Conservation (phyloP, 2,888 invertebrate genomes). For the Drosophila cracens region DNA sequence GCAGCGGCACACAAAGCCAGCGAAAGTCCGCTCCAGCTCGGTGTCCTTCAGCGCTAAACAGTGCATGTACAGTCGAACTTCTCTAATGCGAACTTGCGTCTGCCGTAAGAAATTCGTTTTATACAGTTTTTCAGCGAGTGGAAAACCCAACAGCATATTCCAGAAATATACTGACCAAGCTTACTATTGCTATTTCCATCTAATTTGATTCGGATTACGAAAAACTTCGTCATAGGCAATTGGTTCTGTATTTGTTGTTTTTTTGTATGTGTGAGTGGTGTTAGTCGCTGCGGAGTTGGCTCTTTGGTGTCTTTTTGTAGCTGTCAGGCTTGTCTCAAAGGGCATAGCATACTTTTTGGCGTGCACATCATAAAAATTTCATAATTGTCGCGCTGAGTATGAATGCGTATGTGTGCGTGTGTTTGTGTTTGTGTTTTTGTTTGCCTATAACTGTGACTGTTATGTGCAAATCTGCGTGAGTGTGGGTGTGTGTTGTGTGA, state of each 20-base stretch:
- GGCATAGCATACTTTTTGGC: constrained; percentile 60
- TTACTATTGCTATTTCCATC: not conserved
- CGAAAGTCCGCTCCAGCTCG: constrained; percentile 16
- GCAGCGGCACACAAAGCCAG: constrained; percentile 27
- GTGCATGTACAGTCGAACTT: constrained; percentile 9
- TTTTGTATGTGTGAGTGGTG: constrained; percentile 5
- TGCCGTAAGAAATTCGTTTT: not conserved
- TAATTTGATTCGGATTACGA: not conserved
- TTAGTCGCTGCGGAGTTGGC: constrained; percentile 37
- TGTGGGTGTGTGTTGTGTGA: constrained; percentile 32
- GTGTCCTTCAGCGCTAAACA: constrained; percentile 43
- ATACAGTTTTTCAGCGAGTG: not conserved
- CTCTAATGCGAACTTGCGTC: not conserved
- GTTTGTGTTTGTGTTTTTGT: not conserved
- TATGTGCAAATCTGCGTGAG: constrained; percentile 1
- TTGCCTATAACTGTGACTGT: constrained; percentile 32
- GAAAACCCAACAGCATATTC: not conserved
- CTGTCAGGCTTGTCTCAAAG: constrained; percentile 50
- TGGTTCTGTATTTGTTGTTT: constrained; percentile 9
- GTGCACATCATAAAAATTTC: constrained; percentile 71
- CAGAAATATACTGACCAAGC: not conserved
- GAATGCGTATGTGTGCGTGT: not conserved
- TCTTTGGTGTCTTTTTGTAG: constrained; percentile 34
- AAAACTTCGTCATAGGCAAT: not conserved
- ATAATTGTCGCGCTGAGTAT: constrained; percentile 55